Conservation (phyloP, 2,888 invertebrate species). For the Allolobophora icterica region DNA sequence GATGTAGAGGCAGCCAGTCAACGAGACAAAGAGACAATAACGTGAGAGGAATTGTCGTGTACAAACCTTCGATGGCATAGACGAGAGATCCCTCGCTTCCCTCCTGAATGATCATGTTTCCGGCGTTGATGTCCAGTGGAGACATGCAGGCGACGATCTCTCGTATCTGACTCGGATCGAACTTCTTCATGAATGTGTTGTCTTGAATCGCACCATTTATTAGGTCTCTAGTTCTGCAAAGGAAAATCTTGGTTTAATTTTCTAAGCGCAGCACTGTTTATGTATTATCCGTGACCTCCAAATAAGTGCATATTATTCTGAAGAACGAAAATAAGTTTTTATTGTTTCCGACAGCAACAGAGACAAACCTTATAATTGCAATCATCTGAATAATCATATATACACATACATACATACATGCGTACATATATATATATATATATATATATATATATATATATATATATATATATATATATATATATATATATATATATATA, state of each 20-base stretch:
- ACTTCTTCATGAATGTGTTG: constrained; percentile 99
- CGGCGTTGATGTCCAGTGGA: constrained; percentile 83
- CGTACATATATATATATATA: too few species aligned
- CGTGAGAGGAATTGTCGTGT: fast-evolving
- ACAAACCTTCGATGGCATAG: constrained; percentile 89
- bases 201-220: constrained; percentile 86
- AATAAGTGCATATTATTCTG: too few species aligned
- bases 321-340: too few species aligned
- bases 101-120: constrained; percentile 82
- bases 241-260: neutral
- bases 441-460: constrained; percentile 35
- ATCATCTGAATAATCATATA: too few species aligned
- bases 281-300: neutral
- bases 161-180: constrained; percentile 81
- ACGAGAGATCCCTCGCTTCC: constrained; percentile 77
- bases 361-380: too few species aligned
- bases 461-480: constrained; percentile 41
- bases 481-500: constrained; percentile 38
- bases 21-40: neutral
- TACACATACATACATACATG: constrained; percentile 25
- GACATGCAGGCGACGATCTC: constrained; percentile 99
- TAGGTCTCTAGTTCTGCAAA: constrained; percentile 85
- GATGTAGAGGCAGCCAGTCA: too few species aligned
- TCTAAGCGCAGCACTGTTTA: neutral
- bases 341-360: too few species aligned